Evolutionary conservation across 2,888 invertebrate species (phyloP).

Genomic region (Polymixis lichenea): DNA sequence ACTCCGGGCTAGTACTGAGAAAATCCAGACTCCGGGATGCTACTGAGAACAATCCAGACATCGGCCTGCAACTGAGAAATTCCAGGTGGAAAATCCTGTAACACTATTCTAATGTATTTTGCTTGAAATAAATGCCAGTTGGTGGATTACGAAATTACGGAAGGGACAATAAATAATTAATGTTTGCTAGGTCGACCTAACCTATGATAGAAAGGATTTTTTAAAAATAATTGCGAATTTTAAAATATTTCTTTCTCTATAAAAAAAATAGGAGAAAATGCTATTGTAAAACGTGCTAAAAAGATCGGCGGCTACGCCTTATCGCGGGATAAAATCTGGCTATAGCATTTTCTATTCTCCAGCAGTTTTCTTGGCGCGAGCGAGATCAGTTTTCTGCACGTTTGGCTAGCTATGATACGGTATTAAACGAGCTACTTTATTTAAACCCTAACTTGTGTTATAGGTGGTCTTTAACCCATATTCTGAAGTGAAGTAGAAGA

Average conservation of each 20-base stretch:
- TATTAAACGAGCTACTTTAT: conserved; percentile 15
- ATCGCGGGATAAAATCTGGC: background rate
- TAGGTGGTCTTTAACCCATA: conserved; percentile 16
- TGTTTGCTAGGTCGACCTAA: background rate
- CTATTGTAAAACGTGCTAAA: background rate
- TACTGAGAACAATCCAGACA: too few species aligned
- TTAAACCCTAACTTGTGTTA: background rate
- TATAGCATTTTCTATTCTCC: conserved; percentile 5
- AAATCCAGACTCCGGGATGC: too few species aligned
- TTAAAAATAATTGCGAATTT: background rate
- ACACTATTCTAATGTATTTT: too few species aligned
- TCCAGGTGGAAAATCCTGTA: too few species aligned
- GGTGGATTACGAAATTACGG: too few species aligned
- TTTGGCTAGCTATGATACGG: background rate
- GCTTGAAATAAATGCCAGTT: too few species aligned
- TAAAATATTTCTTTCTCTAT: background rate
- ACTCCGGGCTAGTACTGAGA: too few species aligned
- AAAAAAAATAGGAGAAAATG: background rate
- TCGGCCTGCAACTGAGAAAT: too few species aligned
- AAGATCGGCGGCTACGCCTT: background rate
- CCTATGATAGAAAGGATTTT: background rate
- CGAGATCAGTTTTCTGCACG: background rate
- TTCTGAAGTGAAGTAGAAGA: conserved; percentile 20
- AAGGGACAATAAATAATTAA: too few species aligned
- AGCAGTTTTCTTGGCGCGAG: background rate